Evolutionary conservation across 2,797 vertebrate genomes (phyloP), one percentile per base, ranked within the genome.

Genomic region (Micrastur ruficollis): DNA sequence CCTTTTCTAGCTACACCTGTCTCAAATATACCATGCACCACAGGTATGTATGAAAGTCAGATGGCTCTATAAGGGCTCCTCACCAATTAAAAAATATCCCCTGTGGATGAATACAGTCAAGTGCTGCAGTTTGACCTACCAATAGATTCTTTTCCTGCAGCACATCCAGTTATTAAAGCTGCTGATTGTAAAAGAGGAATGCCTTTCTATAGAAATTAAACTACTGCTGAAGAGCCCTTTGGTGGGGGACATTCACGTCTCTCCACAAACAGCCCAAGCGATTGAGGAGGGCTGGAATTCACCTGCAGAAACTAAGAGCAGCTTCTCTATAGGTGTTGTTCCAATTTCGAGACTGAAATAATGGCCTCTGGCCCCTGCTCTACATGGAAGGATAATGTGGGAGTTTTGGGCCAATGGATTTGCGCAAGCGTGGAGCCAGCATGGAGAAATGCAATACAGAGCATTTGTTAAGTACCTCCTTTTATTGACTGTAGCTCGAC

Each of bases 1-100:
- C 59, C 40, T 78, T 95, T 93, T 87, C 65, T 78, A 50, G 59
- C 90, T 92, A 89, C 86, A 95, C 75, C 81, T 93, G 31, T 86
- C 76, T 94, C 79, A 68, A 74, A 89, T 88, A 92, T 88, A 87
- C 91, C 81, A 53, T 42, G 58, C 5, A 6, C 79, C 79, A 67
- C 91, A 84, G 92, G 80, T 88, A 27, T n/a, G 38, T 50, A 38
- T 50, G 75, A 63, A 94, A 95, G 94, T 94, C 86, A 91, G 70
- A 71, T 78, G 80, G 42, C 58, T 89, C 72, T 92, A 26, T 88
- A 90, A 93, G 90, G 94, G 81, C 72, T 96, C 46, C 84, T 93
- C 50, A 94, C 86, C 93, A 97, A 96, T 97, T 97, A 97, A 96
- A 97, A 96, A 81, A 72, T 94, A 81, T 91, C 73, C 75, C 70